These are phyloP conservation scores for Altica lythri DNA, from an alignment of 2,888 invertebrate species.

Conservation along the genomic window DNA sequence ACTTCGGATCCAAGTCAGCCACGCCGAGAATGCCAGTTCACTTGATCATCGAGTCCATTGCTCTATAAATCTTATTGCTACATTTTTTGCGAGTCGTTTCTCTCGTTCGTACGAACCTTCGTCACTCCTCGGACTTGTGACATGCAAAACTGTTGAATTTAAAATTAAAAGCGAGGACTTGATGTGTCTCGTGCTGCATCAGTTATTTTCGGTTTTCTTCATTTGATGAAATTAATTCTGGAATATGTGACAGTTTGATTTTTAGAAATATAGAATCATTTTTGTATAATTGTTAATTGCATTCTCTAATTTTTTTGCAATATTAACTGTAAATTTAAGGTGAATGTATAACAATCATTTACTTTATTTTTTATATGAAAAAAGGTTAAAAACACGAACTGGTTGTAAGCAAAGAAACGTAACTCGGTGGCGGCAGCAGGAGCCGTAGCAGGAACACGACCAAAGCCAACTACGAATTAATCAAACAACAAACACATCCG, in stretches of 20 bases:
- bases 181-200: conserved; percentile 4
- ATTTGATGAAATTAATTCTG: too few relatives aligned
- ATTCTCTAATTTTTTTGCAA: too few relatives aligned
- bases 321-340: too few relatives aligned
- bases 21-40: conserved; percentile 40
- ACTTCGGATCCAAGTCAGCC: conserved; percentile 40
- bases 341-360: too few relatives aligned
- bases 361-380: too few relatives aligned
- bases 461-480: conserved; percentile 5
- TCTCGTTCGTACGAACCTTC: conserved; percentile 20
- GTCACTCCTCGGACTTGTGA: conserved; percentile 22
- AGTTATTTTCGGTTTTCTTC: too few relatives aligned
- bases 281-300: too few relatives aligned
- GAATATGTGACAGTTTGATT: too few relatives aligned
- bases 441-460: neutral
- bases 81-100: conserved; percentile 39
- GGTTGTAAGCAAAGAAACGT: too few relatives aligned
- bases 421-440: too few relatives aligned
- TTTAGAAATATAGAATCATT: too few relatives aligned
- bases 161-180: conserved; percentile 19
- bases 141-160: conserved; percentile 25
- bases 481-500: conserved; percentile 9
- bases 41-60: conserved; percentile 44
- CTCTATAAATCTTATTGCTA: conserved; percentile 46
- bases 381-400: too few relatives aligned